These are phyloP conservation scores for Exephanes ischioxanthus DNA, from an alignment of 2,888 invertebrate genomes.

Conservation along the genomic window DNA sequence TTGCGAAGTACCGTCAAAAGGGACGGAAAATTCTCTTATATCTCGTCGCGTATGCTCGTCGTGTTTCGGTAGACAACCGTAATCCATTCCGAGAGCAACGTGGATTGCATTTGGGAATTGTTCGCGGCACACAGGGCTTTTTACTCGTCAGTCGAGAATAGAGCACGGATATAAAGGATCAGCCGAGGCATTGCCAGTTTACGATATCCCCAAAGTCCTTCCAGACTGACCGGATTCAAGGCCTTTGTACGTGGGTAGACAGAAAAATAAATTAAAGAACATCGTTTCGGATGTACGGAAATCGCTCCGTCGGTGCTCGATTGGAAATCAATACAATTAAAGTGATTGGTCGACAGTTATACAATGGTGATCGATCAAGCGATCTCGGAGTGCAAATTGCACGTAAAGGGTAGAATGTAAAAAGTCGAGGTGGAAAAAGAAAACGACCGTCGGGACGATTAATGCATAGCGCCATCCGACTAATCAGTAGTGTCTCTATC, in stretches of 20 bases:
- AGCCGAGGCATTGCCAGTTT: neutral
- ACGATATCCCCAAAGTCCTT: slow-evolving; percentile 21
- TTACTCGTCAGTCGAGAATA: slow-evolving; percentile 28
- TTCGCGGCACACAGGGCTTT: slow-evolving; percentile 34
- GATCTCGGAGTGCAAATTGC: neutral
- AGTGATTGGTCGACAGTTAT: neutral
- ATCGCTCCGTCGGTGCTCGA: neutral
- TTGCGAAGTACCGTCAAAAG: neutral
- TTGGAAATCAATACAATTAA: neutral
- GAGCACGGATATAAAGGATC: slow-evolving; percentile 41
- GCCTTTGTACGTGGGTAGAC: neutral
- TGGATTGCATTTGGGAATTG: slow-evolving; percentile 71
- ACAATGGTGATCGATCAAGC: neutral
- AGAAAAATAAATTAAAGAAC: neutral
- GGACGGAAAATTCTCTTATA: neutral
- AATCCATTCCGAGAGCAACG: slow-evolving; percentile 56
- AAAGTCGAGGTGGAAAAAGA: neutral
- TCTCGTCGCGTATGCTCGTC: neutral
- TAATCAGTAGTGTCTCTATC: slow-evolving; percentile 34
- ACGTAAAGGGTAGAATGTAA: neutral
- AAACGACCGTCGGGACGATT: neutral
- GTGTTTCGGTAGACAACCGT: slow-evolving; percentile 34
- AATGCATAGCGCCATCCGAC: neutral
- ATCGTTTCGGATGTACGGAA: neutral
- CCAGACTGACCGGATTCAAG: slow-evolving; percentile 5